A percentile compares a stretch with the other conserved stretches of the same genome.
Evolutionary conservation across 1,140 invertebrate species (phyloP).

Genomic region (Orchestia grillus): DNA sequence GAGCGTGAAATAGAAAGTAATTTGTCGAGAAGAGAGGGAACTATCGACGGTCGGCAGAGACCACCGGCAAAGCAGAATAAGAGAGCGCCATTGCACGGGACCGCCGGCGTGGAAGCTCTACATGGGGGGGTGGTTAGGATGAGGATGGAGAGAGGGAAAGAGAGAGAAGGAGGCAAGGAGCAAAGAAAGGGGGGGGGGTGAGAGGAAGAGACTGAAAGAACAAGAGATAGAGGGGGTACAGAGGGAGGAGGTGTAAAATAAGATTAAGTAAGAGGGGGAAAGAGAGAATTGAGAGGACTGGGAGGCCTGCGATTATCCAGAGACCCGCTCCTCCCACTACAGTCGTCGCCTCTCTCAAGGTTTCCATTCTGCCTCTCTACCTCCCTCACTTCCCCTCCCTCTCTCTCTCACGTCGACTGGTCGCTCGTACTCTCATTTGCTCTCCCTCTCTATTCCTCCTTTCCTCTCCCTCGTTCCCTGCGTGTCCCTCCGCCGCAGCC

Average conservation of each 20-base stretch:
- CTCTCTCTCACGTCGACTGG: neutral
- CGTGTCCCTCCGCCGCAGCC: neutral
- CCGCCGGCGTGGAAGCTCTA: neutral
- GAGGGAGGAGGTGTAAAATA: no score
- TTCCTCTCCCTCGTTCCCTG: neutral
- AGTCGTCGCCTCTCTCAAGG: neutral
- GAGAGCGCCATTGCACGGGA: neutral
- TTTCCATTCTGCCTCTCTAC: neutral
- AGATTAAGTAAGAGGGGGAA: neutral
- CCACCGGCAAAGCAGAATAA: neutral
- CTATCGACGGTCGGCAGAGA: neutral
- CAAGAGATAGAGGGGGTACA: no score
- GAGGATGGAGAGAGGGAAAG: neutral
- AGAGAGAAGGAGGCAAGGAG: neutral
- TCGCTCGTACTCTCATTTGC: neutral
- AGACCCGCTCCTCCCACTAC: neutral
- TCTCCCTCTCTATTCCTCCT: neutral
- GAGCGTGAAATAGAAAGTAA: neutral
- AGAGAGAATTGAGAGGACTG: neutral
- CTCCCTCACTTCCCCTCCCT: neutral
- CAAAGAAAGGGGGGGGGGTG: neutral
- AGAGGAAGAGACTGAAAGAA: neutral
- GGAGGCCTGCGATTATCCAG: neutral
- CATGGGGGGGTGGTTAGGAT: neutral
- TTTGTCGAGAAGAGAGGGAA: neutral